Base-by-base conservation (phyloP, 2,113 vertebrate genomes). In the Pithys albifrons region DNA sequence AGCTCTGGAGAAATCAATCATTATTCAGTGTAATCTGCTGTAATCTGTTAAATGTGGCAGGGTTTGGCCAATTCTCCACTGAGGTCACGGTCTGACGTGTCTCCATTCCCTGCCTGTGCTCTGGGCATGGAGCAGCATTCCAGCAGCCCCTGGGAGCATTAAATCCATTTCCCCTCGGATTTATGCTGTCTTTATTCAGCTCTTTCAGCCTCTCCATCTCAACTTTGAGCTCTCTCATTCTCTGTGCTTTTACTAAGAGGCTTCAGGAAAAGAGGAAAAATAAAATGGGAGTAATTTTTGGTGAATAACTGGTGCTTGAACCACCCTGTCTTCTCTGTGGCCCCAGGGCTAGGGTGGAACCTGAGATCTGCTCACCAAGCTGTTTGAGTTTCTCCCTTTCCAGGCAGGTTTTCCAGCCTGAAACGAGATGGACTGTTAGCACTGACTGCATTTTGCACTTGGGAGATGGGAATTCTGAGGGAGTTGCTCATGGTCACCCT, bases 151-250 rank as follows among this genome's bases (percentile, higher is more conserved):
- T 13, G 4, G 1, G 13, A 6, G 59, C 54, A 5, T 48, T 28
- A 33, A 59, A 92, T 41, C 86, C 39, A 6, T 90, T 71, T 74
- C 71, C 66, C 58, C 37, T 37, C 0, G 7, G 33, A 10, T 67
- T 82, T 19, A 4, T 8, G 55, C 61, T 0, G 0, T 57, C 5
- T 89, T 65, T 35, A 6, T 24, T 57, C 85, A 19, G 77, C 18
- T 0, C 61, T 57, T 55, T 19, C 62, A 45, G 23, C 8, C 0
- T 73, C 83, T 31, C 57, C 2, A 0, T 35, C 66, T 67, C 14
- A 22, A 2, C 61, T 66, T n/a, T 6, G 19, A 61, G 37, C 18
- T 4, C 58, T 27, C 5, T 35, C 31, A 1, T 54, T 37, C 39
- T 15, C 66, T 65, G 28, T 1, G 0, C 51, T 52, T 59, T 33